Evolutionary conservation across 2,113 vertebrate genomes (phyloP), one percentile per base, ranked within the genome.

Genomic region (Apeltes quadracus): DNA sequence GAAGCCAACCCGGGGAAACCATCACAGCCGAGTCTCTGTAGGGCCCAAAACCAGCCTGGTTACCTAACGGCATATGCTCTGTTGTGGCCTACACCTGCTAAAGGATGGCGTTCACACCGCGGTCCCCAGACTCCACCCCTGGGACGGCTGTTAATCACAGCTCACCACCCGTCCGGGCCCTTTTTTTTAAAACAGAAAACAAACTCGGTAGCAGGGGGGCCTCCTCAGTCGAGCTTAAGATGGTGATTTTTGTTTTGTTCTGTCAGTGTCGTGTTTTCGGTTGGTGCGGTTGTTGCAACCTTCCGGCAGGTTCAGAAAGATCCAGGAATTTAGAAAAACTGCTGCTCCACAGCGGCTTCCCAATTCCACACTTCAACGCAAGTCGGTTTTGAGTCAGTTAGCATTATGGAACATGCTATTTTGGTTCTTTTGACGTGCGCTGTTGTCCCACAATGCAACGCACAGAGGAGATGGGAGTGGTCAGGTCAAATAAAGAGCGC

Each of bases 81-180:
- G 86, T 91, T 91, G 92, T 89, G 93, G 93, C 94, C 93, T 75
- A 74, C 95, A 94, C 95, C 95, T 94, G 93, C 92, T 93, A 76
- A 65, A 91, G 91, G 93, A 91, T 88, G 91, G 84, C 78, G 87
- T 89, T 93, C 80, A 89, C 87, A 83, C 90, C 76, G 64, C 63
- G 25, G 82, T 94, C 89, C 91, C 91, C 46, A 69, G 81, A 88
- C 88, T 87, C 85, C 81, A 61, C 86, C 87, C 74, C 86, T 87
- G 29, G 81, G 89, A 73, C 75, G 53, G 76, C 71, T 79, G 90
- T 88, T 91, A 88, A 92, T 88, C 90, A 88, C 90, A 89, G 91
- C 92, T 93, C 92, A 88, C 83, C 88, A 78, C 89, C 92, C 89
- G 62, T 86, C 84, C 92, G 83, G 91, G 78, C 88, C 29, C 29